phyloP scores from a whole-genome alignment of 23 tunicate species.

The Halocynthia aurantium region DNA sequence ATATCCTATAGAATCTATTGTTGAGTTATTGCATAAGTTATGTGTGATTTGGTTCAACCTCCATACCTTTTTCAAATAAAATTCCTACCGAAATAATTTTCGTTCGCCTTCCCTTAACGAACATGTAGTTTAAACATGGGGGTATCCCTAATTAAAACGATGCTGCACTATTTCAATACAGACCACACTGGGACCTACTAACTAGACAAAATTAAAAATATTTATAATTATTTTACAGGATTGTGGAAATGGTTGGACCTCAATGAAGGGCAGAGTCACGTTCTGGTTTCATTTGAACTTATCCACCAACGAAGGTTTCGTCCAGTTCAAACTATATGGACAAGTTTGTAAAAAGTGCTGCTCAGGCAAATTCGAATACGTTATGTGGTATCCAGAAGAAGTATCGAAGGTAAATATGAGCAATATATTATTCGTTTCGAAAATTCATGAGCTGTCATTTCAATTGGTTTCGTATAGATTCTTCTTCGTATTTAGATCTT shows the following conservation, averaged over 20 bases:
- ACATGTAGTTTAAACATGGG: no score
- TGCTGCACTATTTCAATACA: no score
- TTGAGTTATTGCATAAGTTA: slow-evolving; percentile 1
- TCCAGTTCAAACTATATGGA: slow-evolving; percentile 95
- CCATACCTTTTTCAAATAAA: no score
- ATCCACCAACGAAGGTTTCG: slow-evolving; percentile 53
- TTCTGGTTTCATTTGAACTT: slow-evolving; percentile 81
- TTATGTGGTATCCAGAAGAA: slow-evolving; percentile 99
- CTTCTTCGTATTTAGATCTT: no score
- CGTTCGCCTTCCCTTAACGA: no score
- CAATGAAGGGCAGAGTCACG: slow-evolving; percentile 95
- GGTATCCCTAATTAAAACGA: no score
- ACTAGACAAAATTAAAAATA: no score
- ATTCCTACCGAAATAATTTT: neutral
- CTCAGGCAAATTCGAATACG: slow-evolving; percentile 91
- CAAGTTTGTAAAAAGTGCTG: slow-evolving; percentile 98
- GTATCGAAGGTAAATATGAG: slow-evolving; percentile 67
- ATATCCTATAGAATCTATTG: neutral
- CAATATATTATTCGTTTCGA: no score
- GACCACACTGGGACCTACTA: no score
- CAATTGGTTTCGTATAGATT: no score
- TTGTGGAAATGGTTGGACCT: slow-evolving; percentile 99
- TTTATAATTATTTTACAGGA: slow-evolving; percentile 25
- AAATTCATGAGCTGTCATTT: no score
- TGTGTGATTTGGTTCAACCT: no score